Percentiles rank a stretch among this genome's conserved stretches.
phyloP scores from a whole-genome alignment of 2,113 vertebrate genomes.

The Myrmecobius fasciatus region DNA sequence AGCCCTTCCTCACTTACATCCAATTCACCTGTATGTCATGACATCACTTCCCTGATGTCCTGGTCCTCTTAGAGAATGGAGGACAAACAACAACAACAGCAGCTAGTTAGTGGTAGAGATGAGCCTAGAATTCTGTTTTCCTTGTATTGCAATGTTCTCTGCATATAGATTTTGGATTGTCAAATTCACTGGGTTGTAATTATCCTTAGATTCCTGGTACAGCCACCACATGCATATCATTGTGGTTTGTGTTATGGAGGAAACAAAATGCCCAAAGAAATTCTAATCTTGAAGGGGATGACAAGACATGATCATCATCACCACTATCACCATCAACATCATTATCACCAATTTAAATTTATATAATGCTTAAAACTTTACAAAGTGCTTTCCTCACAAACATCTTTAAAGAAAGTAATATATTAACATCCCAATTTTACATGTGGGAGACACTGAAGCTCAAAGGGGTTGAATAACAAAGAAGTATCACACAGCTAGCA shows the following conservation, averaged over 20 bases:
- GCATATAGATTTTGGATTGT: background rate
- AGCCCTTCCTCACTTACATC: no score
- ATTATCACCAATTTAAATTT: no score
- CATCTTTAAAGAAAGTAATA: background rate
- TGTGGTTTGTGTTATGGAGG: background rate
- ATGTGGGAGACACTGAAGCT: background rate
- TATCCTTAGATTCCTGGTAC: background rate
- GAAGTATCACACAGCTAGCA: background rate
- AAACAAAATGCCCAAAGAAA: background rate
- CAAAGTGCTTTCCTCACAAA: background rate
- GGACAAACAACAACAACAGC: no score
- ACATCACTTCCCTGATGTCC: no score
- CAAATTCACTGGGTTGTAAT: background rate
- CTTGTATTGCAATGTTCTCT: background rate
- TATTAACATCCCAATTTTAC: background rate
- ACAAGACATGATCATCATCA: background rate
- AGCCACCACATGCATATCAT: background rate
- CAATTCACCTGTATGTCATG: no score
- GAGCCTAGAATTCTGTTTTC: background rate
- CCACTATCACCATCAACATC: no score
- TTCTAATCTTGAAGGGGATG: background rate
- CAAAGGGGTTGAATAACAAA: constrained; percentile 1
- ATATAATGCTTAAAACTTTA: background rate
- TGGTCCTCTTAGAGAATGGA: no score
- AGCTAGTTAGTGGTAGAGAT: background rate